These are phyloP conservation scores for Cephus nigrinus DNA, from an alignment of 2,888 invertebrate genomes.

Conservation along the genomic window DNA sequence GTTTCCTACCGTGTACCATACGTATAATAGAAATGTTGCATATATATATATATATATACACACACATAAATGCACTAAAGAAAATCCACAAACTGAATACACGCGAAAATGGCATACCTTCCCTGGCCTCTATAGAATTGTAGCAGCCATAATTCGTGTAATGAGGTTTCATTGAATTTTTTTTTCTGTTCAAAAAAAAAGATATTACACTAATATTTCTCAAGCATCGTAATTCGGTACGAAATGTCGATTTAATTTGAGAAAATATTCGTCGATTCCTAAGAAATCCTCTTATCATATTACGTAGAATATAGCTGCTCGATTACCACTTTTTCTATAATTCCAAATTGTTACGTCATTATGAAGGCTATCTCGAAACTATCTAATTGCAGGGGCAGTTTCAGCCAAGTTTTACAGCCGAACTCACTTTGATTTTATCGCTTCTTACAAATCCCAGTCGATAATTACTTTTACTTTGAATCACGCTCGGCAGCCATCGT, in stretches of 20 bases:
- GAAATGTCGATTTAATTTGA: neutral
- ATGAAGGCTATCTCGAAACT: neutral
- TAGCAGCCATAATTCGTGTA: too few species aligned
- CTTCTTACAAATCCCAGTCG: neutral
- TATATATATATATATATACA: too few species aligned
- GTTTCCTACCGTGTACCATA: too few species aligned
- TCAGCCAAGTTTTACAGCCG: neutral
- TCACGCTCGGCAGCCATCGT: neutral
- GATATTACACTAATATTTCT: neutral
- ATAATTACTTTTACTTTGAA: neutral
- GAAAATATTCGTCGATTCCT: neutral
- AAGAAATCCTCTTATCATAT: neutral
- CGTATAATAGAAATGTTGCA: too few species aligned
- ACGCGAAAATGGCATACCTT: too few species aligned
- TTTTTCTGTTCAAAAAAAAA: too few species aligned
- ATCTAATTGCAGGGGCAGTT: neutral
- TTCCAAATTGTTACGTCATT: neutral
- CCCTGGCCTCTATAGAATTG: too few species aligned
- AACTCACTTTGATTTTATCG: neutral
- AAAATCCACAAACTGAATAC: too few species aligned
- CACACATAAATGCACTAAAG: too few species aligned
- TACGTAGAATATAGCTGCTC: neutral
- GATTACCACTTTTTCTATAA: neutral
- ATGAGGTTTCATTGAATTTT: too few species aligned
- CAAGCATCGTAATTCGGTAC: neutral